These are phyloP conservation scores for Alauda arvensis DNA, from an alignment of 2,797 vertebrate species.

Conservation along the genomic window DNA sequence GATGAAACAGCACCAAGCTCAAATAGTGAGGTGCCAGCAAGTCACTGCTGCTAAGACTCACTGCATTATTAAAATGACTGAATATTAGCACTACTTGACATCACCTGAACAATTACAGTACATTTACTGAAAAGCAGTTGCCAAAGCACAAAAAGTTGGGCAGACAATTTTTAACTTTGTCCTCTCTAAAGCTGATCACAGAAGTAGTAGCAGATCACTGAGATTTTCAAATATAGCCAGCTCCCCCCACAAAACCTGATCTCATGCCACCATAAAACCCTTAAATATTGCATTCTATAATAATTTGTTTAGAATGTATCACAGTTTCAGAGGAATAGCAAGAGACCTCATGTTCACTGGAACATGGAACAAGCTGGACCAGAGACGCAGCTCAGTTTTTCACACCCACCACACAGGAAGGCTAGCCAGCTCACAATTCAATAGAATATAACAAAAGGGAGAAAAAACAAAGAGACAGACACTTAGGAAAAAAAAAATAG, in stretches of 20 bases:
- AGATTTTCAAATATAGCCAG: not conserved
- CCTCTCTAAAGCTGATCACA: not conserved
- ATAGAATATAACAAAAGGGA: not conserved
- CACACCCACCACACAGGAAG: not conserved
- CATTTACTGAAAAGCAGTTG: not conserved
- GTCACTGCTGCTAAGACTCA: not conserved
- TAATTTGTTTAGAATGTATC: rapidly evolving
- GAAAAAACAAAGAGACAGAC: not conserved
- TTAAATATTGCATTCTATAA: not conserved
- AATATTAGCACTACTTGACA: not conserved
- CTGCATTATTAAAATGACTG: not conserved
- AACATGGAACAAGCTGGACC: not conserved
- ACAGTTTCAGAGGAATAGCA: not conserved
- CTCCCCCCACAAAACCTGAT: not conserved
- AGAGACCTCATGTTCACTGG: not conserved
- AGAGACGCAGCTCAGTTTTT: not conserved
- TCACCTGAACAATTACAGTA: not conserved
- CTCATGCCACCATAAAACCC: not conserved
- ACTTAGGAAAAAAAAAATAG: not conserved
- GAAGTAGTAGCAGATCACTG: not conserved
- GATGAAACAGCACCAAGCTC: not conserved
- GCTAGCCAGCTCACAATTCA: not conserved
- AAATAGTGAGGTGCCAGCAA: not conserved
- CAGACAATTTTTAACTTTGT: not conserved
- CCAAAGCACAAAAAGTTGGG: not conserved